These are phyloP conservation scores for Drosophila barbarae DNA, from an alignment of 2,888 invertebrate species.

Conservation along the genomic window DNA sequence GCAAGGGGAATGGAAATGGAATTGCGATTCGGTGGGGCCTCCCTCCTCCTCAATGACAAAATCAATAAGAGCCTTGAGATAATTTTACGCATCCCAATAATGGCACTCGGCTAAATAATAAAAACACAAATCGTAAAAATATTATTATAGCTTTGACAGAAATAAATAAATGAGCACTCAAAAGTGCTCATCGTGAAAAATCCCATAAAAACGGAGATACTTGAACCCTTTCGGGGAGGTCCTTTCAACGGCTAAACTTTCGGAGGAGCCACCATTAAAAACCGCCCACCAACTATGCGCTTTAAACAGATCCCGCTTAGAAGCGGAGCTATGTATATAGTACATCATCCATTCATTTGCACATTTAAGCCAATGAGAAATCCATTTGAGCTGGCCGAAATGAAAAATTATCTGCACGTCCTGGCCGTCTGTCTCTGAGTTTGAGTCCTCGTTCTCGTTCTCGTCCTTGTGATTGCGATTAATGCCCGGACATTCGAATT, in stretches of 20 bases:
- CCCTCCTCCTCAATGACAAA: slow-evolving; percentile 39
- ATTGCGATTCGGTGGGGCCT: slow-evolving; percentile 17
- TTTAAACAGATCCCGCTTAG: slow-evolving; percentile 3
- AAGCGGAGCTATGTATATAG: background rate
- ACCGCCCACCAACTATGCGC: slow-evolving; percentile 24
- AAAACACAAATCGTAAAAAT: slow-evolving; percentile 22
- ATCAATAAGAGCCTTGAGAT: slow-evolving; percentile 64
- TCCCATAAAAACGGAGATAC: background rate
- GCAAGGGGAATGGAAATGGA: slow-evolving; percentile 3
- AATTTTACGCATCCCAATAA: slow-evolving; percentile 44
- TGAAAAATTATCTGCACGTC: slow-evolving; percentile 63
- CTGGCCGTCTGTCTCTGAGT: slow-evolving; percentile 10
- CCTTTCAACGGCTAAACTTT: background rate
- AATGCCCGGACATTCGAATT: slow-evolving; percentile 46
- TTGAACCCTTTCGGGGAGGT: slow-evolving; percentile 11
- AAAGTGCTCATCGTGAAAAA: slow-evolving; percentile 4
- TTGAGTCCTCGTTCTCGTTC: background rate
- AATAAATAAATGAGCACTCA: slow-evolving; percentile 12
- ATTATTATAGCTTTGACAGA: slow-evolving; percentile 1
- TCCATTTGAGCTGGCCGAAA: slow-evolving; percentile 45
- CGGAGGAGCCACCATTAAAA: slow-evolving; percentile 44
- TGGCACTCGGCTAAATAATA: slow-evolving; percentile 39
- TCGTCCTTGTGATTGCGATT: slow-evolving; percentile 64
- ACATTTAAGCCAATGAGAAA: slow-evolving; percentile 42
- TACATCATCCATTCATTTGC: slow-evolving; percentile 31